These are phyloP conservation scores for Lordiphosa mommai DNA, from an alignment of 1,140 invertebrate genomes.

Conservation along the genomic window DNA sequence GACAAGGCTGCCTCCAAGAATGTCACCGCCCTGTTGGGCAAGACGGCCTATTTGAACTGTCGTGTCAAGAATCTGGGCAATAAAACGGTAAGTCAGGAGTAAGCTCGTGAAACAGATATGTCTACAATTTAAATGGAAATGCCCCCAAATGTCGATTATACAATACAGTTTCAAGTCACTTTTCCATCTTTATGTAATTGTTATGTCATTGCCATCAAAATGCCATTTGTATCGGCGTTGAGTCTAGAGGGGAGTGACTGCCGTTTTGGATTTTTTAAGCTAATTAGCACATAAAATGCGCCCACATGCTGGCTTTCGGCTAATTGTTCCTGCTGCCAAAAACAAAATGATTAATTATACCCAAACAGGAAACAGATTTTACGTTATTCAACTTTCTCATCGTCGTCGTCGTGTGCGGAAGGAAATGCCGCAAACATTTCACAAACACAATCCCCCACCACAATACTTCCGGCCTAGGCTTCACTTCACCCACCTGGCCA, in stretches of 20 bases:
- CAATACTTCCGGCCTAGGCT: slow-evolving; percentile 44
- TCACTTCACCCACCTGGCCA: slow-evolving; percentile 35
- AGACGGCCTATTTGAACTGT: slow-evolving; percentile 91
- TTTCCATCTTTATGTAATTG: slow-evolving; percentile 41
- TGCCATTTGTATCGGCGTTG: slow-evolving; percentile 43
- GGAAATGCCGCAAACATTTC: slow-evolving; percentile 74
- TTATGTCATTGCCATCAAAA: slow-evolving; percentile 56
- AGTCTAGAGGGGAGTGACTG: background rate
- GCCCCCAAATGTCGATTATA: background rate
- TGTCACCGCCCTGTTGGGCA: slow-evolving; percentile 90
- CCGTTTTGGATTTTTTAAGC: slow-evolving; percentile 34
- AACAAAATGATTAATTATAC: slow-evolving; percentile 76
- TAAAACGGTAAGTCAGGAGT: slow-evolving; percentile 86
- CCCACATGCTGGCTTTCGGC: slow-evolving; percentile 54
- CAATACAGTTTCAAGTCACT: background rate
- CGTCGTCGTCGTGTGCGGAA: slow-evolving; percentile 55
- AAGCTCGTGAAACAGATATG: background rate
- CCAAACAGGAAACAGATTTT: slow-evolving; percentile 76
- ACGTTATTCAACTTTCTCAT: slow-evolving; percentile 67
- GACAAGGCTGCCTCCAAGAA: slow-evolving; percentile 78
- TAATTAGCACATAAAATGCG: slow-evolving; percentile 70
- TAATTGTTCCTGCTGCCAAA: slow-evolving; percentile 72
- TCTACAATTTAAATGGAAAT: background rate
- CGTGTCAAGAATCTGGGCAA: slow-evolving; percentile 92
- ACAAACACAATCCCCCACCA: slow-evolving; percentile 38